These are phyloP conservation scores for Rotaria magnacalcarata DNA, from an alignment of 2,888 invertebrate species.

Conservation along the genomic window DNA sequence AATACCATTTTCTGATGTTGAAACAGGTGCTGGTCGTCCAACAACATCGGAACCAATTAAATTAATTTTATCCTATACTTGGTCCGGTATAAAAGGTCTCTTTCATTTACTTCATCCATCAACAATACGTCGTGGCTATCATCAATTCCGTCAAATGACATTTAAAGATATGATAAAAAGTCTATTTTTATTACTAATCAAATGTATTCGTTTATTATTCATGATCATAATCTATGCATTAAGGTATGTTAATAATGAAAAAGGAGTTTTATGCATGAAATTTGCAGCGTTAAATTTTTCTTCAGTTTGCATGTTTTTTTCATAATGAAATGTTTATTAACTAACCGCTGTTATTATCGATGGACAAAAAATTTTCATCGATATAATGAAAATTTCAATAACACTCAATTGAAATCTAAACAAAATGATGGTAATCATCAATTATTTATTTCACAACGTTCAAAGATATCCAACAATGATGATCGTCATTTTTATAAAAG, in stretches of 20 bases:
- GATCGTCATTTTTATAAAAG: too few species aligned
- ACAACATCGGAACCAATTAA: not conserved
- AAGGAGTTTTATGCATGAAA: not conserved
- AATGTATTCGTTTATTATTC: not conserved
- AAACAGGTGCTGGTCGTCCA: not conserved
- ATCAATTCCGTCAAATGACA: constrained; percentile 13
- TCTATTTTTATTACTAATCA: not conserved
- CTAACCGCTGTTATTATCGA: not conserved
- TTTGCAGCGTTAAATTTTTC: not conserved
- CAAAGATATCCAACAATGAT: not conserved
- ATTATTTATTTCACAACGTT: not conserved
- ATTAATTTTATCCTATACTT: not conserved
- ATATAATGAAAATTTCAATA: not conserved
- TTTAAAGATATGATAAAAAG: not conserved
- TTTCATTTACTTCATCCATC: constrained; percentile 28
- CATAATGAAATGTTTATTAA: not conserved
- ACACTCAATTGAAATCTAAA: not conserved
- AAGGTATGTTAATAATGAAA: not conserved
- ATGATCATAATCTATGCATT: not conserved
- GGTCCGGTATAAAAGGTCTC: constrained; percentile 12
- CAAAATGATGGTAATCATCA: not conserved
- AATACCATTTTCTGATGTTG: not conserved
- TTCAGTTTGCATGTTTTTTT: constrained; percentile 32
- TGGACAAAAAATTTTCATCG: not conserved
- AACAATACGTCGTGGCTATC: not conserved